A percentile compares a stretch with the other conserved stretches of the same genome.
Evolutionary conservation across 2,113 vertebrate genomes (phyloP).

Genomic region (Chrysemys picta): DNA sequence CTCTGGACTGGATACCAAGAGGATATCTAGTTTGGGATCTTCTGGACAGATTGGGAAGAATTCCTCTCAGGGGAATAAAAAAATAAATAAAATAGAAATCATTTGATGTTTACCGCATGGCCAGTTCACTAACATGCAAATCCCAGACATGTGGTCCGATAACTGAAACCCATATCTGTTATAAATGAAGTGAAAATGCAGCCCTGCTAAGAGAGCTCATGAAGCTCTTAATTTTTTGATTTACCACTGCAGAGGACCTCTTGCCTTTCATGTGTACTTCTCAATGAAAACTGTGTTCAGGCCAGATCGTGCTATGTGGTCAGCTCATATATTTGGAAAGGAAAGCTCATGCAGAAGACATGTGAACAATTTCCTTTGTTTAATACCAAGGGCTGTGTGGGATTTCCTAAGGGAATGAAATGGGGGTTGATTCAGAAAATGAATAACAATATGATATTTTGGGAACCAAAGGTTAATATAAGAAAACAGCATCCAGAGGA

Average conservation of each 20-base stretch:
- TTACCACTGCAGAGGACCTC: constrained; percentile 3
- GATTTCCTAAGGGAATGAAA: constrained; percentile 33
- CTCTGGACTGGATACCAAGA: background rate
- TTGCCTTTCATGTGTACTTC: constrained; percentile 28
- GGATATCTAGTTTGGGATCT: background rate
- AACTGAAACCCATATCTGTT: constrained; percentile 17
- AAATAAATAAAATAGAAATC: background rate
- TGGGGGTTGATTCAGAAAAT: constrained; percentile 37
- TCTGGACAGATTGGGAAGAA: background rate
- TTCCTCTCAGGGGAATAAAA: background rate
- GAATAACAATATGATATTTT: constrained; percentile 47
- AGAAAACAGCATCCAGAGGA: constrained; percentile 33
- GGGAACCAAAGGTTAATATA: constrained; percentile 60
- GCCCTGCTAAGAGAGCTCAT: background rate
- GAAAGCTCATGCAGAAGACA: background rate
- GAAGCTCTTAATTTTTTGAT: constrained; percentile 21
- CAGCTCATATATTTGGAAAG: constrained; percentile 35
- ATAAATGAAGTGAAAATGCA: constrained; percentile 36
- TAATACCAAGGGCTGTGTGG: constrained; percentile 23
- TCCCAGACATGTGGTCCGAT: background rate
- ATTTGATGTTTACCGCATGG: background rate
- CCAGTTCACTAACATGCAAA: background rate
- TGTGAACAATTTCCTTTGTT: constrained; percentile 68
- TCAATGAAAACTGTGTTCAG: constrained; percentile 50
- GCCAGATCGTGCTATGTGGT: constrained; percentile 33